Conservation (phyloP, 1,140 invertebrate genomes). For the Phocides pigmalion region DNA sequence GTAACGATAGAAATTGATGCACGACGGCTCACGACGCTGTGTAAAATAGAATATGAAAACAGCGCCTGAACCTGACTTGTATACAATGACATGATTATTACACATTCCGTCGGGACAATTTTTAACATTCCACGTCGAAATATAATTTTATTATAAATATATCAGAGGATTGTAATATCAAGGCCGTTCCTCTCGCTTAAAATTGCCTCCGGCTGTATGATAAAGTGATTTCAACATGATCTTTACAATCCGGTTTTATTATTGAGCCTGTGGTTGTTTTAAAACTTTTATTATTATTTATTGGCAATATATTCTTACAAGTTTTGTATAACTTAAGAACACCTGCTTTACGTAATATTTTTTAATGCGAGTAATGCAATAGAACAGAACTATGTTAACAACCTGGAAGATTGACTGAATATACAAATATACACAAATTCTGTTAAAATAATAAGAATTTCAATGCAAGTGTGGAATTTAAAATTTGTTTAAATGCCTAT, state of each 20-base stretch:
- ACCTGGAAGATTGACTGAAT: no score
- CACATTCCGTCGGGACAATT: slow-evolving; percentile 10
- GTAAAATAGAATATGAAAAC: background rate
- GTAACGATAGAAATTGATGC: slow-evolving; percentile 7
- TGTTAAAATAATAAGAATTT: no score
- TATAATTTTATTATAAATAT: slow-evolving; percentile 29
- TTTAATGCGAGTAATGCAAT: no score
- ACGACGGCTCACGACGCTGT: slow-evolving; percentile 2
- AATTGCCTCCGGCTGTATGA: slow-evolving; percentile 5
- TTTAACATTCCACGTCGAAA: slow-evolving; percentile 17
- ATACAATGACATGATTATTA: background rate
- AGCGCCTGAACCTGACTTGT: background rate
- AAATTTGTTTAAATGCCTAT: no score
- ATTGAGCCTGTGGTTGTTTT: background rate
- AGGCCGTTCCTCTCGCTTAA: slow-evolving; percentile 33
- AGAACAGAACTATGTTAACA: no score
- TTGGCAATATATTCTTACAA: background rate
- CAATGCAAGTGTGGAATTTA: no score
- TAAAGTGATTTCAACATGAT: slow-evolving; percentile 3
- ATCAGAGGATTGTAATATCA: slow-evolving; percentile 33
- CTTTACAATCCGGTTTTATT: slow-evolving; percentile 1
- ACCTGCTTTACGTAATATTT: background rate
- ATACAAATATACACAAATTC: no score
- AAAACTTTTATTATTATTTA: background rate
- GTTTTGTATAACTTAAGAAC: background rate